Conservation (phyloP, 2,113 vertebrate genomes). For the Urocynchramus pylzowi region DNA sequence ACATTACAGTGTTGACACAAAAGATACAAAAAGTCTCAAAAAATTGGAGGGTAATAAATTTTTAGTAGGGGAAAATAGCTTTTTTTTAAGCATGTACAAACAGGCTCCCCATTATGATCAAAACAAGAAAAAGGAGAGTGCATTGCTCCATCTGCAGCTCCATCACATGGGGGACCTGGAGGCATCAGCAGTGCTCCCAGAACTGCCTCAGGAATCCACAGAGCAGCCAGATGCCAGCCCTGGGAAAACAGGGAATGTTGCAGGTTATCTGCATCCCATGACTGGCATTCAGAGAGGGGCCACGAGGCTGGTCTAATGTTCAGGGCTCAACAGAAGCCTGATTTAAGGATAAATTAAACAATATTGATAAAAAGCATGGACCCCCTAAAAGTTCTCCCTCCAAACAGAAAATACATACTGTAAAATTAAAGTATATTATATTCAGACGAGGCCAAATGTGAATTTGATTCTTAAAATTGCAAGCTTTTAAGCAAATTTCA, state of each 20-base stretch:
- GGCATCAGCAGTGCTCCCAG: not conserved
- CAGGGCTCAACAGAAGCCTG: not conserved
- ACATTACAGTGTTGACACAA: not conserved
- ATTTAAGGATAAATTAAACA: not conserved
- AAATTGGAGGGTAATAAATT: not conserved
- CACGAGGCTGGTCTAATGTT: too few relatives aligned
- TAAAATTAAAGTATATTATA: not conserved
- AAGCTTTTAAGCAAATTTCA: not conserved
- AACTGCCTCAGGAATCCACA: slow-evolving; percentile 22
- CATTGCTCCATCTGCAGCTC: slow-evolving; percentile 28
- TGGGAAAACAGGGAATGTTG: not conserved
- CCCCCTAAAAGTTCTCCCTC: accelerated
- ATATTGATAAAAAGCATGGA: not conserved
- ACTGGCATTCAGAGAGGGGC: not conserved
- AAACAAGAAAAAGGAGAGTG: not conserved
- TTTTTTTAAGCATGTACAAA: not conserved
- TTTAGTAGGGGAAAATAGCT: not conserved
- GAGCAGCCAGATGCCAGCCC: slow-evolving; percentile 46
- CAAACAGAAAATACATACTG: not conserved
- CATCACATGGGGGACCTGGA: not conserved
- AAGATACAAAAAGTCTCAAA: not conserved
- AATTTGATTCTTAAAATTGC: not conserved
- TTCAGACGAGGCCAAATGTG: not conserved
- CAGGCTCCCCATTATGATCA: not conserved
- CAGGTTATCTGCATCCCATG: not conserved